Evolutionary conservation across 2,888 invertebrate species (phyloP), one percentile per base, ranked within the genome.

Genomic region (Nebria brevicollis): DNA sequence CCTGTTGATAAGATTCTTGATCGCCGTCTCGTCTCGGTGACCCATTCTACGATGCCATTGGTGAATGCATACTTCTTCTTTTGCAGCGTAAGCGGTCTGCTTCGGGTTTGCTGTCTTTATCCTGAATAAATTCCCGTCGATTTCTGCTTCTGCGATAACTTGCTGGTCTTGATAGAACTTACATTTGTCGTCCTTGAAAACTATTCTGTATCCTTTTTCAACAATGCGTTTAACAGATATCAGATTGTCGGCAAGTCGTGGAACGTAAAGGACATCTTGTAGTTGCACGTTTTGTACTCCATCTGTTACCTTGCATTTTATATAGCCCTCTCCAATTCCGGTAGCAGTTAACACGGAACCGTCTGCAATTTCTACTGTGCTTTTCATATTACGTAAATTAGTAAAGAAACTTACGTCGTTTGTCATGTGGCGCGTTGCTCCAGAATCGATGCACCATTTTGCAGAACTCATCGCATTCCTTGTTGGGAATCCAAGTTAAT

Each of bases 351-450:
- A 6, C 34, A 42, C 11, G 8, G 20, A 73, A 3, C 73, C 42
- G 26, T 73, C 42, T 41, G 73, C 6, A 41, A 73, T n/a, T 5
- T 41, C n/a, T 7, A 73, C 7, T 26, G 34, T 73, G n/a, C 20
- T 42, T 4, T 6, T 6, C 4, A 15, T 73, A 6, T 4, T 42
- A 13, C 73, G 73, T 7, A 65, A 73, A 73, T 2, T n/a, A 4
- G 42, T 7, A 26, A 73, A 42, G 26, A 73, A 8, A 41, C 4
- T 73, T n/a, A n/a, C 20, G 20, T 73, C 73, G 26, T 73, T 73
- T 41, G 73, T 73, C 73, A 73, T 73, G 42, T 73, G 74, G 42
- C 54, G 54, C 25, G 72, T 72, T 2, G 72, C 10, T 25, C 25
- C 72, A 2, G 72, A 72, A 72, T 72, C 72, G 13, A 72, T 10